These are phyloP conservation scores for Amphimallon solstitiale DNA, from an alignment of 2,888 invertebrate genomes.

Conservation along the genomic window DNA sequence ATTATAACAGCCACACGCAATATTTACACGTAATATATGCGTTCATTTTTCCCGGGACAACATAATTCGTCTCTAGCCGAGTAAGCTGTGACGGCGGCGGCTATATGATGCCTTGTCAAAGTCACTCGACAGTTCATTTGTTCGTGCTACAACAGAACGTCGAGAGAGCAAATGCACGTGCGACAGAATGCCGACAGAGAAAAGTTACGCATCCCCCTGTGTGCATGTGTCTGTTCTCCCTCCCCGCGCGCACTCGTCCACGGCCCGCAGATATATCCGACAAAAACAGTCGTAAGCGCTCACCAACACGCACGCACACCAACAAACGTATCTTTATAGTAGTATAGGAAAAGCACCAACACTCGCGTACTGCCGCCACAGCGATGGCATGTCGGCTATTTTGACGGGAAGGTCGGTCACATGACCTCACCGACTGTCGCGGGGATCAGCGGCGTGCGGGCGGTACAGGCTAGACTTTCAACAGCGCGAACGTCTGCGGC, in stretches of 20 bases:
- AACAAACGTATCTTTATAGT: conserved; percentile 7
- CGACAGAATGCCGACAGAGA: conserved; percentile 45
- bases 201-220: conserved; percentile 39
- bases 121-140: conserved; percentile 21
- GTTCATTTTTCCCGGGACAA: too few species aligned
- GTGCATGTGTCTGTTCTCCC: too few species aligned
- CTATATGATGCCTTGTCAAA: too few species aligned
- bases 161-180: conserved; percentile 46
- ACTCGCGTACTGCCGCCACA: conserved; percentile 27
- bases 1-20: too few species aligned
- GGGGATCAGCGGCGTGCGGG: conserved; percentile 46
- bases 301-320: conserved; percentile 19
- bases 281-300: too few species aligned
- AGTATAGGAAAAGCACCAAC: not conserved
- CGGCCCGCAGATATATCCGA: too few species aligned
- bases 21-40: too few species aligned
- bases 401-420: conserved; percentile 87
- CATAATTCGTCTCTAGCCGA: too few species aligned
- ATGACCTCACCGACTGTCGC: conserved; percentile 66
- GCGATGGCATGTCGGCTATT: conserved; percentile 68
- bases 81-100: too few species aligned
- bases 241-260: conserved; percentile 32
- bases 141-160: not conserved
- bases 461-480: conserved; percentile 71
- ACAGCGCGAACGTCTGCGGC: conserved; percentile 55